phyloP scores from a whole-genome alignment of 2,113 vertebrate genomes.

The Alosa alosa region DNA sequence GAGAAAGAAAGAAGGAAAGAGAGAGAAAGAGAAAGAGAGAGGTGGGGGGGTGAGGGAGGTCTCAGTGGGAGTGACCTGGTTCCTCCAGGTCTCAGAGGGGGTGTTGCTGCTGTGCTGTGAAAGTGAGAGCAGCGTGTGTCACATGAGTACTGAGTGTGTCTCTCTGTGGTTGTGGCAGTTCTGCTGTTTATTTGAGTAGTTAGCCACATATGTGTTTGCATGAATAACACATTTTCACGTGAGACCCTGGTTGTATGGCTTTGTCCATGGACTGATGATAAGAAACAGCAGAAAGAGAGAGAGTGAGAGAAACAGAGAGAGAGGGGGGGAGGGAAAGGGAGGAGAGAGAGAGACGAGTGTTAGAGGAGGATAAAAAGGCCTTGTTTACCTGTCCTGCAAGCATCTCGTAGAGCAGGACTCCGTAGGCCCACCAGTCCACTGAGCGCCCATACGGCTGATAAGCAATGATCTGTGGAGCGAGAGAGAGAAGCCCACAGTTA shows the following conservation, averaged over 20 bases:
- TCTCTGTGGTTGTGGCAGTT: too few species aligned
- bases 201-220: too few species aligned
- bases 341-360: not conserved
- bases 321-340: not conserved
- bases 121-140: not conserved
- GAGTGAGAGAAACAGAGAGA: not conserved
- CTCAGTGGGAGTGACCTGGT: not conserved
- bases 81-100: not conserved
- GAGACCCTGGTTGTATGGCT: too few species aligned
- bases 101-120: not conserved
- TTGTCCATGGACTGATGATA: too few species aligned
- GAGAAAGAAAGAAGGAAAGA: too few species aligned
- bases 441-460: slow-evolving; percentile 94
- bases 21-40: slow-evolving; percentile 5
- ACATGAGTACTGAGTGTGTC: not conserved
- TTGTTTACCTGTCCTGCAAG: slow-evolving; percentile 86
- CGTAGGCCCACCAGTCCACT: slow-evolving; percentile 98
- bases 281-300: not conserved
- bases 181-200: too few species aligned
- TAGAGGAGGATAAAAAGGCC: not conserved
- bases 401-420: slow-evolving; percentile 96
- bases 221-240: too few species aligned
- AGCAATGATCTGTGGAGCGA: slow-evolving; percentile 84
- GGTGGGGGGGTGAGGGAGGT: not conserved
- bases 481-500: slow-evolving; percentile 5